These are phyloP conservation scores for Apogon talboti DNA, from an alignment of 2,797 vertebrate genomes.

Conservation along the genomic window DNA sequence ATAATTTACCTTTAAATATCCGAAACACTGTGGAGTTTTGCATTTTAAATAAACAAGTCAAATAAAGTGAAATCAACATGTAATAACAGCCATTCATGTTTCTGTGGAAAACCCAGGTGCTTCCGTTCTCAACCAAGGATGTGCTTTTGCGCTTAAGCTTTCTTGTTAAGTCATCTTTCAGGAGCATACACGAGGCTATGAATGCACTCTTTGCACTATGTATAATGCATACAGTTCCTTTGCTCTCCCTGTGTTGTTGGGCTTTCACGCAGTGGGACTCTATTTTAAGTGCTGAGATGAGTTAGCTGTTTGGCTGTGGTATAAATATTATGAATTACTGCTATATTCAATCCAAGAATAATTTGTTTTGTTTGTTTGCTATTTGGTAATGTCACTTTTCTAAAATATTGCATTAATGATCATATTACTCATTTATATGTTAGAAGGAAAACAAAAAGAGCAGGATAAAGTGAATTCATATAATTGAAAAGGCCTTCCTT, in stretches of 20 bases:
- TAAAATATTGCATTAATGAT: not conserved
- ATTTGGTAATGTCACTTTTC: not conserved
- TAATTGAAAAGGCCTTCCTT: slow-evolving; percentile 49
- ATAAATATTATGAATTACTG: slow-evolving; percentile 27
- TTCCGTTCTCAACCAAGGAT: not conserved
- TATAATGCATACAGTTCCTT: slow-evolving; percentile 67
- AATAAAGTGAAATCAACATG: not conserved
- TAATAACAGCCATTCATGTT: slow-evolving; percentile 10
- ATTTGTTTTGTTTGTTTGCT: not conserved
- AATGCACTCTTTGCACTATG: slow-evolving; percentile 65
- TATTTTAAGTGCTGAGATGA: slow-evolving; percentile 49
- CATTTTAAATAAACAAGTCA: slow-evolving; percentile 7
- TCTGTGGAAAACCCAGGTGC: slow-evolving; percentile 13
- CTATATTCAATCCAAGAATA: not conserved
- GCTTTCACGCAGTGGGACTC: slow-evolving; percentile 31
- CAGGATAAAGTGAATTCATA: slow-evolving; percentile 39
- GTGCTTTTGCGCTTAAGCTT: slow-evolving; percentile 23
- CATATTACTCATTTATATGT: slow-evolving; percentile 7
- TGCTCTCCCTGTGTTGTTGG: slow-evolving; percentile 41
- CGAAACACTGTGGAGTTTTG: not conserved
- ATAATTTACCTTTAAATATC: not conserved
- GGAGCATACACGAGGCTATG: slow-evolving; percentile 50
- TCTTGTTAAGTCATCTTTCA: slow-evolving; percentile 58
- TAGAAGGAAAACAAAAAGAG: slow-evolving; percentile 30
- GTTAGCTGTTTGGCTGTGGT: slow-evolving; percentile 36